Evolutionary conservation across 2,797 vertebrate genomes (phyloP), one percentile per base, ranked within the genome.

Genomic region (Microcaecilia unicolor): DNA sequence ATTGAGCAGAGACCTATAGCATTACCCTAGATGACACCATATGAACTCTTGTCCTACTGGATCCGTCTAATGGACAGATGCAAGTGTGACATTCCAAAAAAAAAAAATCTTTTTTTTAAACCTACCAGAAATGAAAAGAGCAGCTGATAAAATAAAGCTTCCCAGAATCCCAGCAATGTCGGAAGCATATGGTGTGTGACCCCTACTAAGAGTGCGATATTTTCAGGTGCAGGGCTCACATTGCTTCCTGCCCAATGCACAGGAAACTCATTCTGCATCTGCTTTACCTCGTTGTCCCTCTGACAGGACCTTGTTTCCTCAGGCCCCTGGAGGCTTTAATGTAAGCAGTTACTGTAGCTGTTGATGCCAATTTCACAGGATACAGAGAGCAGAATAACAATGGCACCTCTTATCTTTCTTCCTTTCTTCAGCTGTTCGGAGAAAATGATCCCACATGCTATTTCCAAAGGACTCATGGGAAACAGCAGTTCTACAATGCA

Each of bases 1-100:
- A 24, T 40, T 48, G 48, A 51, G 51, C 39, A 47, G 39, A 36
- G 25, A 22, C 31, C 41, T 31, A 28, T 44, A 16, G 36, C n/a
- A 44, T 56, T 51, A 56, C 41, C 6, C 48, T 33, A 48, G 36
- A 44, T 46, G 51, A 64, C 53, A 54, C 37, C 45, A 53, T 53
- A 37, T 52, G 55, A 59, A 64, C 15, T 6, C 52, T 55, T 49
- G 55, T 52, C 60, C 41, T 36, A 22, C 49, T 32, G 48, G 48
- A 55, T 67, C 60, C 67, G n/a, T n/a, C n/a, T n/a, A n/a, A n/a
- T n/a, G n/a, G 27, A 18, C 39, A 49, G 9, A 46, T 12, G 46
- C 24, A 48, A 58, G 46, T 44, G 43, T 43, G 7, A 37, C 54
- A 60, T 37, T n/a, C 25, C 35, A n/a, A 1, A 40, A 39, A 55